Evolutionary conservation across 2,113 vertebrate species (phyloP), one percentile per base, ranked within the genome.

Genomic region (Dasyornis broadbenti): DNA sequence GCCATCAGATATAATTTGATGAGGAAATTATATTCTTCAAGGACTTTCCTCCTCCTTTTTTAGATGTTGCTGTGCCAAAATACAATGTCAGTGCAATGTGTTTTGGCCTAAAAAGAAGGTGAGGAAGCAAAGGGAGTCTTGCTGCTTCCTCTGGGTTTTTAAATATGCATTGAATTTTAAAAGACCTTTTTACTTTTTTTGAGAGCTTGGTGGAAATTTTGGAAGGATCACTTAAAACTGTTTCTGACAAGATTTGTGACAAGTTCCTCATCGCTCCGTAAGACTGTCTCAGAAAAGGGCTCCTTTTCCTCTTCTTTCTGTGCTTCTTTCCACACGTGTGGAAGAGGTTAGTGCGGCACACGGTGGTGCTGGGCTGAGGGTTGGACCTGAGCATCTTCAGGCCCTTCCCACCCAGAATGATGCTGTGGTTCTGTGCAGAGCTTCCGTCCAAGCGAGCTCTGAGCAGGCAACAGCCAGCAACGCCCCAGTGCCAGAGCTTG

Each of bases 391-490:
- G 24, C 57, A 20, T 3, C 30, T 1, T 1, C 4, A 4, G 49
- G 35, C 10, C 18, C 4, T 61, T 33, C 2, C 57, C 10, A 6
- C 8, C 15, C n/a, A 0, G 2, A 4, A 3, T 3, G 5, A 2
- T 5, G 15, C 11, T 23, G 82, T 19, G 64, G n/a, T 19, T 56
- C n/a, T 40, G 50, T 14, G 63, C 37, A 44, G 31, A 35, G 3
- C 66, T 61, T n/a, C 39, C 3, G 93, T 7, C 71, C 44, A 6
- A 21, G 61, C 5, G 4, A 49, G 45, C 59, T 49, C 49, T 3
- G 5, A 18, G n/a, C 0, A 11, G 45, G 35, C 19, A 53, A 8
- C 5, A 8, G 1, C 24, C 40, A 33, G n/a, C 45, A 53, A 13
- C 56, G 47, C 30, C 22, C 20, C 26, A 0, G 3, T 1, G 9